Percentiles rank a stretch among this genome's conserved stretches.
Conservation (phyloP, 2,797 vertebrate species). For the Hafferia zeledoni region DNA sequence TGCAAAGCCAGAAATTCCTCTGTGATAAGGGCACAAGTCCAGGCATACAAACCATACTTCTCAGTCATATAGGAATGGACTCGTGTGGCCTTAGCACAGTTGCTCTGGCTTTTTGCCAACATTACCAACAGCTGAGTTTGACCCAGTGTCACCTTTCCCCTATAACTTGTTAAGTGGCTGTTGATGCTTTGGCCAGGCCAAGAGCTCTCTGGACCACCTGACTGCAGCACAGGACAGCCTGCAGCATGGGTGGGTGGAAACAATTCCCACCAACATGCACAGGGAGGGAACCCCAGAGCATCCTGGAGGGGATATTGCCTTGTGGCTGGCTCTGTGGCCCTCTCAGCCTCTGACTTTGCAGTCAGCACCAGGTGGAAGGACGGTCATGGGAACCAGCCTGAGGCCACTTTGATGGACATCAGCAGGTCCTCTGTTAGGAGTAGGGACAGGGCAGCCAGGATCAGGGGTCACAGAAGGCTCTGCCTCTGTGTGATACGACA, state of each 20-base stretch:
- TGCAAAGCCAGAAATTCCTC: neutral
- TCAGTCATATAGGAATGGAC: neutral
- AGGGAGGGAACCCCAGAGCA: accelerated
- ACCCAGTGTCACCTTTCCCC: neutral
- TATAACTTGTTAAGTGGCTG: neutral
- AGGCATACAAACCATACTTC: neutral
- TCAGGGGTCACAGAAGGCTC: neutral
- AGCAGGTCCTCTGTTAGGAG: neutral
- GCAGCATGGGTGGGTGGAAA: accelerated
- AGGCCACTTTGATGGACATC: neutral
- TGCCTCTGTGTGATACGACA: neutral
- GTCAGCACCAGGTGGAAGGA: neutral
- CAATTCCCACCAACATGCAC: accelerated
- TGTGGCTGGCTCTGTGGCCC: neutral
- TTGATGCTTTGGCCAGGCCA: neutral
- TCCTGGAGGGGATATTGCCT: neutral
- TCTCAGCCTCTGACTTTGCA: neutral
- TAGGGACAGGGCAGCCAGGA: neutral
- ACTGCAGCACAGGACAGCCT: neutral
- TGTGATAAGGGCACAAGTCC: neutral
- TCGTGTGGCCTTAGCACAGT: neutral
- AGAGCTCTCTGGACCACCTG: accelerated
- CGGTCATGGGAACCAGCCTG: neutral
- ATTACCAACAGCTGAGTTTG: neutral
- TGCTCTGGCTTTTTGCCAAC: neutral